A percentile compares a stretch with the other conserved stretches of the same genome.
Conservation (phyloP, 2,888 invertebrate genomes). For the Lathronympha strigana region DNA sequence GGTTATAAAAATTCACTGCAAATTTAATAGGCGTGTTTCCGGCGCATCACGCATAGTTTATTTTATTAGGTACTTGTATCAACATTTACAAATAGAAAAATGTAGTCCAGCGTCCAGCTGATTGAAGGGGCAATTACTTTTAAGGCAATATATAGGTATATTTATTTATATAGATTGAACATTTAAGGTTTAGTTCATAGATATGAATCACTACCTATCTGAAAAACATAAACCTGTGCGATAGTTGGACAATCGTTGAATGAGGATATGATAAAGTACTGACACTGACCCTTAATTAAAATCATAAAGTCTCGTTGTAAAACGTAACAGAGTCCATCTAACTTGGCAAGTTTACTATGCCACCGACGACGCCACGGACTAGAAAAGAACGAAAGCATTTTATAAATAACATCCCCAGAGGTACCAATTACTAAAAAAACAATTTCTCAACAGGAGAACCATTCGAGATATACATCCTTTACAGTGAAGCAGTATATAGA, state of each 20-base stretch:
- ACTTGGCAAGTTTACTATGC: background rate
- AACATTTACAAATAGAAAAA: background rate
- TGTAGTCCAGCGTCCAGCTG: too few relatives aligned
- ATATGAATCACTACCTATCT: too few relatives aligned
- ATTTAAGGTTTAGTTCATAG: too few relatives aligned
- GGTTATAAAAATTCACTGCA: constrained; percentile 1
- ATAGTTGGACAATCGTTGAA: too few relatives aligned
- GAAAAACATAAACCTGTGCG: too few relatives aligned
- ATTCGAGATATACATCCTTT: constrained; percentile 3
- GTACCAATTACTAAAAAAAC: constrained; percentile 15
- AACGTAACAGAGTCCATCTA: background rate
- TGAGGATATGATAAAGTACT: too few relatives aligned
- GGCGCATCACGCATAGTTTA: constrained; percentile 7
- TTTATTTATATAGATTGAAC: too few relatives aligned
- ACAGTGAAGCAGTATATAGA: background rate
- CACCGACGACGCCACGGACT: too few relatives aligned
- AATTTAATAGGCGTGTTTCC: constrained; percentile 15
- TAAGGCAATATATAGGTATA: too few relatives aligned
- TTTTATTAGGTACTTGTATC: background rate
- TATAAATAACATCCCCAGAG: background rate
- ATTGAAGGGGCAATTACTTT: too few relatives aligned
- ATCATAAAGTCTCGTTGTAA: background rate
- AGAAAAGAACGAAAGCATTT: background rate
- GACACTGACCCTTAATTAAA: too few relatives aligned
- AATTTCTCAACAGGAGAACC: background rate